These are phyloP conservation scores for Limnephilus auricula DNA, from an alignment of 2,888 invertebrate species.

Conservation along the genomic window DNA sequence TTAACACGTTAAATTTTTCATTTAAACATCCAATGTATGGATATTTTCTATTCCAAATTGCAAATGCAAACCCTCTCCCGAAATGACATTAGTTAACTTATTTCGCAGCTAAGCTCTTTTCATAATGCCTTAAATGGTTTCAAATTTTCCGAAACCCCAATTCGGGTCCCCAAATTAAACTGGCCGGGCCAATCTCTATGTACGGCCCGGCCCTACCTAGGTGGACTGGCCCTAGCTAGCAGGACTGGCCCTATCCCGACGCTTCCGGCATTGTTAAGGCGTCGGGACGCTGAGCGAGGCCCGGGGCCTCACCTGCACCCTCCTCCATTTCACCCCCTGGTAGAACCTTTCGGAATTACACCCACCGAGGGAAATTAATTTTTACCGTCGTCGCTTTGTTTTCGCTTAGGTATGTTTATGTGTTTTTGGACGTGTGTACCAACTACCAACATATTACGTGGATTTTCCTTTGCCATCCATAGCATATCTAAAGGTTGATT, in stretches of 20 bases:
- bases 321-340: conserved; percentile 9
- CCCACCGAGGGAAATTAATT: conserved; percentile 57
- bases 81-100: neutral
- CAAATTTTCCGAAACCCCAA: conserved; percentile 29
- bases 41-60: neutral
- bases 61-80: neutral
- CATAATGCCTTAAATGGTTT: conserved; percentile 25
- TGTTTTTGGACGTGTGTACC: neutral
- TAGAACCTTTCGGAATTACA: conserved; percentile 51
- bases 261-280: conserved; percentile 40
- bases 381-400: conserved; percentile 53
- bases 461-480: neutral
- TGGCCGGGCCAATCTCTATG: conserved; percentile 36
- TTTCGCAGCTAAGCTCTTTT: neutral
- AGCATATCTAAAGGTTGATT: neutral
- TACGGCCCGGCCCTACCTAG: neutral
- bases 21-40: neutral
- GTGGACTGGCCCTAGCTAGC: neutral
- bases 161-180: conserved; percentile 38
- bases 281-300: conserved; percentile 18
- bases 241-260: conserved; percentile 2
- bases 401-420: conserved; percentile 14
- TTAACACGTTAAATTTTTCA: neutral
- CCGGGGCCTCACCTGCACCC: conserved; percentile 28
- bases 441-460: neutral